Base-by-base conservation (phyloP, 1,140 invertebrate species). In the Hirudo medicinalis region DNA sequence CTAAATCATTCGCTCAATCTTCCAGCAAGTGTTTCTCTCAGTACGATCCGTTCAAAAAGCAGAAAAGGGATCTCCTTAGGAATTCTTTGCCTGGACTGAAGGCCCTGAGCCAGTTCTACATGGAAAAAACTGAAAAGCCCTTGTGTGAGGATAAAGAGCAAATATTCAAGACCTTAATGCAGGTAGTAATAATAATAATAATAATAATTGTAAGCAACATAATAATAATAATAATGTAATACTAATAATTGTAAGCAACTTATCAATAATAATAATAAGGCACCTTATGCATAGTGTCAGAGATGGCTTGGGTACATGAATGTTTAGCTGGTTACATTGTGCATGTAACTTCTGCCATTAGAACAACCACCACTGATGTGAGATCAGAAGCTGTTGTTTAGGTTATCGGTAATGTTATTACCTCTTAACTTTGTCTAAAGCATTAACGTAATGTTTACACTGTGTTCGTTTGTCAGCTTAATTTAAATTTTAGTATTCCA, bases 41-140 rank as follows among this genome's bases (percentile, higher is more conserved):
- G 9, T 91, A 88, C 77, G 93, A 96, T 84, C 87, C 87, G 36
- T 95, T 94, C 82, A 80, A 80, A 67, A 85, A 86, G 19, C 86
- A 88, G 78, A 96, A 96, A 77, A 72, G 85, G 55, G 81, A 86
- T 32, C 80, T 85, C 6, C 87, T 91, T 66, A 74, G 71, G 43
- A 36, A 68, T 15, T 53, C 73, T 15, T 25, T 72, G 70, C n/a
- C 22, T n/a, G 57, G 55, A 22, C 5, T 74, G 29, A 49, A 25
- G 22, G 20, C 55, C 8, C 57, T 71, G 36, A 68, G 27, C 8
- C 13, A 19, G 0, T 53, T 53, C 54, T 20, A 60, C 11, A 19
- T 54, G 70, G 63, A 63, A 19, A 54, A 57, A 20, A 8, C 63
- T n/a, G 20, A 63, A 11, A 22, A 27, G 0, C 9, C 29, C 0